Percentiles rank a stretch among this genome's conserved stretches.
These are phyloP conservation scores for Cebidichthys violaceus DNA, from an alignment of 2,113 vertebrate species.

Conservation along the genomic window DNA sequence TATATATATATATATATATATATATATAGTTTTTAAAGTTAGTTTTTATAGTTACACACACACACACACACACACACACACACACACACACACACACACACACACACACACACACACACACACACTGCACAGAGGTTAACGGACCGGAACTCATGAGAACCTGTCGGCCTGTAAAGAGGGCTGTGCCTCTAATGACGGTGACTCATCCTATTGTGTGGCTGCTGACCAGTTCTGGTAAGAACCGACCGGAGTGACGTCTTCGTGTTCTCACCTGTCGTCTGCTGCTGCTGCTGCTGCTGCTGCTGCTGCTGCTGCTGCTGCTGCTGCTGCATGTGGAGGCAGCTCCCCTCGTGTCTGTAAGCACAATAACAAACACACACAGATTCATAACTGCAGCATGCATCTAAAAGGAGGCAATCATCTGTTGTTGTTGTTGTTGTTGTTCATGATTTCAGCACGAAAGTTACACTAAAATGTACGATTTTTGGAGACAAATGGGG, in stretches of 20 bases:
- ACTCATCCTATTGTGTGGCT: not conserved
- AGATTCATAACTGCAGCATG: not conserved
- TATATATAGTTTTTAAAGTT: too few relatives aligned
- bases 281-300: too few relatives aligned
- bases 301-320: not conserved
- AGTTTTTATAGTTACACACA: too few relatives aligned
- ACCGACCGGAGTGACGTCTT: too few relatives aligned
- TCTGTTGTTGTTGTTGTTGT: too few relatives aligned
- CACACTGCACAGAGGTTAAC: not conserved
- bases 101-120: too few relatives aligned
- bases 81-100: too few relatives aligned
- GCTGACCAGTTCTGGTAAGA: not conserved
- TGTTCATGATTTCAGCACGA: not conserved
- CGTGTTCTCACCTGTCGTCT: constrained; percentile 69
- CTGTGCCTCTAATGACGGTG: not conserved
- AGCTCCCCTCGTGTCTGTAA: constrained; percentile 53
- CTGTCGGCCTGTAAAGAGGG: not conserved
- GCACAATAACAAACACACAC: constrained; percentile 25
- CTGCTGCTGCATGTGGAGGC: not conserved
- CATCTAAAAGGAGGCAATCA: not conserved
- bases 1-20: too few relatives aligned
- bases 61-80: too few relatives aligned
- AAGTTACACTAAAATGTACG: not conserved
- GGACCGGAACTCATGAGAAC: not conserved
- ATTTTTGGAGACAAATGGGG: not conserved